These are phyloP conservation scores for Psophia crepitans DNA, from an alignment of 2,113 vertebrate genomes.

Conservation along the genomic window DNA sequence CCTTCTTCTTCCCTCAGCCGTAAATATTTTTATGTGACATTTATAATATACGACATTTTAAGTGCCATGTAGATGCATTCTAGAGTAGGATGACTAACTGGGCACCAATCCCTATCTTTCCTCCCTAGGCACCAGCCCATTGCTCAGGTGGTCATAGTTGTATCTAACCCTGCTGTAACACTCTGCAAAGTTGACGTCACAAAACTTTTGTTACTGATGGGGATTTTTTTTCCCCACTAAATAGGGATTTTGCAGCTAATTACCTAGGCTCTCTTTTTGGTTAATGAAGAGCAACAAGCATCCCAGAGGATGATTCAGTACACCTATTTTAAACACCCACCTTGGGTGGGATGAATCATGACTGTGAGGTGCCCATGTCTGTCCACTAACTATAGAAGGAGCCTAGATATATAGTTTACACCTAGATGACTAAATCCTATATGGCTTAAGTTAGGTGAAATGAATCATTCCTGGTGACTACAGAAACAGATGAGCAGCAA, in stretches of 20 bases:
- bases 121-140: background rate
- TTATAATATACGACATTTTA: no score
- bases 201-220: background rate
- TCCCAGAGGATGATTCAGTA: background rate
- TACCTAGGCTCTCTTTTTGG: background rate
- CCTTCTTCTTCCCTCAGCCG: no score
- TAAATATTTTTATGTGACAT: background rate
- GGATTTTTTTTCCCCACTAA: background rate
- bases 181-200: background rate
- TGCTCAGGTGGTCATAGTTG: background rate
- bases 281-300: background rate
- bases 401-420: background rate
- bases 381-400: background rate
- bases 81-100: background rate
- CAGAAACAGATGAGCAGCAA: background rate
- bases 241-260: background rate
- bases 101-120: background rate
- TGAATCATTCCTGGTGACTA: background rate
- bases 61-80: fast-evolving
- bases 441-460: background rate
- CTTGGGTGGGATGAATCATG: background rate
- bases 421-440: background rate
- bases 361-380: background rate
- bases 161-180: background rate
- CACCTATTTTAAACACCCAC: background rate